Percentiles rank a stretch among this genome's conserved stretches.
phyloP scores from a whole-genome alignment of 2,797 vertebrate genomes.

The Bovichtus diacanthus region DNA sequence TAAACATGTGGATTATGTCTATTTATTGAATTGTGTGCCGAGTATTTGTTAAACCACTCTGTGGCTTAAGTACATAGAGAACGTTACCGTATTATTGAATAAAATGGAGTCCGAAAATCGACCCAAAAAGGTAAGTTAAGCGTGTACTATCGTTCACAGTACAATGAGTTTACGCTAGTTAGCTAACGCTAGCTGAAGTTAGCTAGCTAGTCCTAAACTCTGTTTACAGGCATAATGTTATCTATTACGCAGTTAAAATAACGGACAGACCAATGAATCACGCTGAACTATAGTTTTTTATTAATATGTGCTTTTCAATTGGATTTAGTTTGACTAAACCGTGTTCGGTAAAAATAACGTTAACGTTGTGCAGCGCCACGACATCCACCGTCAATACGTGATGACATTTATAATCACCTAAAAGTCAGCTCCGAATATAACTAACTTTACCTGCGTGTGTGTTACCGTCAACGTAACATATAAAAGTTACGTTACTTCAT shows the following conservation, averaged over 20 bases:
- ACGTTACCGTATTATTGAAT: not conserved
- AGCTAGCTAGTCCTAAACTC: slow-evolving; percentile 2
- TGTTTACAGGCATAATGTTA: fast-evolving
- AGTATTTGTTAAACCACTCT: fast-evolving
- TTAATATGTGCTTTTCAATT: fast-evolving
- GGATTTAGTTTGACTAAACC: not conserved
- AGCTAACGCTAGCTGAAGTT: slow-evolving; percentile 22
- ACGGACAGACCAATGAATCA: fast-evolving
- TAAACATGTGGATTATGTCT: slow-evolving; percentile 43
- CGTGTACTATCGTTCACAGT: fast-evolving
- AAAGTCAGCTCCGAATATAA: too few species aligned
- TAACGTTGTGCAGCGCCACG: not conserved
- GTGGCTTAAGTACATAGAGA: fast-evolving
- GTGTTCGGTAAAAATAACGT: not conserved
- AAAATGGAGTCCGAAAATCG: slow-evolving; percentile 83
- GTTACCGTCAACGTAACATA: not conserved
- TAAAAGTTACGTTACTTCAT: too few species aligned
- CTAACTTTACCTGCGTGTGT: not conserved
- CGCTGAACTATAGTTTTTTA: not conserved
- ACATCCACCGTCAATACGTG: not conserved
- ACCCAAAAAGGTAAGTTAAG: slow-evolving; percentile 74
- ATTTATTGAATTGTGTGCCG: not conserved
- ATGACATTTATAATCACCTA: not conserved
- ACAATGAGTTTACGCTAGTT: not conserved
- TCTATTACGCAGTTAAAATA: fast-evolving